These are phyloP conservation scores for Leptopilina boulardi DNA, from an alignment of 1,140 invertebrate genomes.

Conservation along the genomic window DNA sequence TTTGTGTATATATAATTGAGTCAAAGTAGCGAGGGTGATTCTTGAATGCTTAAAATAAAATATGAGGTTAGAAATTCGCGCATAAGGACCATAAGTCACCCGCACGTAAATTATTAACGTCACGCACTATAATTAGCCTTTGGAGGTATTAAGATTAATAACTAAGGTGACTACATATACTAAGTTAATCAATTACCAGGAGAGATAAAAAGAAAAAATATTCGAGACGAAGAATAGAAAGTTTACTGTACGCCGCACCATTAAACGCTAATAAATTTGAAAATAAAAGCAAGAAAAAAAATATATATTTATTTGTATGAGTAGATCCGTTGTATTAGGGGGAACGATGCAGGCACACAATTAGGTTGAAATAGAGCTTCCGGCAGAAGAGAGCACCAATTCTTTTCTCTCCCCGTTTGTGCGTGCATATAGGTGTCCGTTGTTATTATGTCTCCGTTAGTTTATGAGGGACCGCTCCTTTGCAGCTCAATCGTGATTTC, in stretches of 20 bases:
- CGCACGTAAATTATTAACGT: neutral
- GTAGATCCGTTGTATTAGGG: neutral
- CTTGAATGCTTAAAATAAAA: neutral
- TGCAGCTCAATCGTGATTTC: constrained; percentile 27
- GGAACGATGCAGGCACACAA: constrained; percentile 8
- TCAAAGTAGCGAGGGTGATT: no score
- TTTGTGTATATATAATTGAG: no score
- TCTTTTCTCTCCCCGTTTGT: neutral
- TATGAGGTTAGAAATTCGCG: neutral
- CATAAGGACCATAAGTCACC: neutral
- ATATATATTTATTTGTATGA: neutral
- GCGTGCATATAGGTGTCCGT: constrained; percentile 29
- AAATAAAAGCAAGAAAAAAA: neutral
- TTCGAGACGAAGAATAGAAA: neutral
- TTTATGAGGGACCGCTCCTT: constrained; percentile 32
- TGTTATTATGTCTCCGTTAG: constrained; percentile 22
- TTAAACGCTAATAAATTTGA: neutral
- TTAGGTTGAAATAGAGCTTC: constrained; percentile 30
- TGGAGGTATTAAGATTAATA: constrained; percentile 15
- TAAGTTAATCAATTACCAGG: constrained; percentile 11
- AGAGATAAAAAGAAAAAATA: neutral
- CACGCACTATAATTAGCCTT: constrained; percentile 24
- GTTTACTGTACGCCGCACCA: neutral
- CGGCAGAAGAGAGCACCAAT: constrained; percentile 21
- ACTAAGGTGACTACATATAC: neutral